Base-by-base conservation (phyloP, 2,113 vertebrate genomes). In the Pteropus alecto region DNA sequence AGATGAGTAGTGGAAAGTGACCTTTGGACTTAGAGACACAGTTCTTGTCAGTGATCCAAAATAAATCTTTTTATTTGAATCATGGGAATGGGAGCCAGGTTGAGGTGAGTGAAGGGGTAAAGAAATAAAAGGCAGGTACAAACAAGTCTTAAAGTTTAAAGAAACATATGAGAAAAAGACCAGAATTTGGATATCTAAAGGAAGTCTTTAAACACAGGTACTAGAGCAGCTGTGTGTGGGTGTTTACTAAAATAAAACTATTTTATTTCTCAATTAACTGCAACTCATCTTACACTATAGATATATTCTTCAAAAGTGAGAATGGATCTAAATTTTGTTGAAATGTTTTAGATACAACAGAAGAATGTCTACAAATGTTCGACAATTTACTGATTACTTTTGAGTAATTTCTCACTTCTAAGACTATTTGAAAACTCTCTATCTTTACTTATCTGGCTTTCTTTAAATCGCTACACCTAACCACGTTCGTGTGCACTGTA, bases 181-280 rank as follows among this genome's bases (percentile, higher is more conserved):
- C 11, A 87, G 12, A 46, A 74, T 70, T 65, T 28, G 28, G 10
- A 4, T 48, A 19, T 7, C 3, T 38, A 58, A 56, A 65, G 22
- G 21, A 35, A 68, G 12, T 74, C 33, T 77, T 90, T 60, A 68
- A 58, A 79, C 19, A 87, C 8, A 41, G 1, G 10, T 46, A 3
- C 11, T 65, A 76, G 18, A 22, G 15, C 48, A 61, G 3, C 15
- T 9, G 8, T 56, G 3, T 26, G 6, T 76, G 6, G 21, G 33
- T 46, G 22, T 65, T 78, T 67, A 38, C 19, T 87, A 74, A 93
- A 92, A 77, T 70, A 71, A 54, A 96, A 96, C 35, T 71, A 56
- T 14, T 63, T 86, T 43, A 84, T 58, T 84, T 90, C 9, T 13
- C 83, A 92, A 83, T 92, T 74, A 90, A 70, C 78, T 83, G 3